These are phyloP conservation scores for Oscheius myriophilus DNA, from an alignment of 2,888 invertebrate genomes.

Conservation along the genomic window DNA sequence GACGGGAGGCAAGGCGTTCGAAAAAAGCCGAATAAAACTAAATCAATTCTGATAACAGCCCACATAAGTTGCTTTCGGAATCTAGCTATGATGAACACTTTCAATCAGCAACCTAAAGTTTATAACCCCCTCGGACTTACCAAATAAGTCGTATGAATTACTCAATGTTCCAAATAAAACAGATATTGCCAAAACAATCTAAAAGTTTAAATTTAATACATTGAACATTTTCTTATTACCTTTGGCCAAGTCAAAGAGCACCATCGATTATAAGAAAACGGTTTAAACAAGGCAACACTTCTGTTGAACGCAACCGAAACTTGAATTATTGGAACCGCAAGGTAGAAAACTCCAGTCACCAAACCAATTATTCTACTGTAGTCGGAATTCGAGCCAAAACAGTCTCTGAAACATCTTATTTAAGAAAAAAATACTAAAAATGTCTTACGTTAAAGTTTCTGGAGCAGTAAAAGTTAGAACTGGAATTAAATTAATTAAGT, in stretches of 20 bases:
- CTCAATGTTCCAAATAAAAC: not conserved
- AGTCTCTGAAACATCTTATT: constrained; percentile 4
- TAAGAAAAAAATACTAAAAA: not conserved
- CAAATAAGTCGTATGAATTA: constrained; percentile 5
- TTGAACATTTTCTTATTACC: not conserved
- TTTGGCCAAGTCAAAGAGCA: not conserved
- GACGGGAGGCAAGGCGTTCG: no score
- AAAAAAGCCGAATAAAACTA: no score
- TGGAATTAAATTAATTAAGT: constrained; percentile 3
- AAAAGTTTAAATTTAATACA: not conserved
- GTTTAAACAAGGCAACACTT: not conserved
- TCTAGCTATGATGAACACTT: no score
- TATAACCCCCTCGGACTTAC: no score
- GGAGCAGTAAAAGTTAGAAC: constrained; percentile 15
- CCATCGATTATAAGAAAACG: not conserved
- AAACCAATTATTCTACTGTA: constrained; percentile 5
- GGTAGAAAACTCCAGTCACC: constrained; percentile 4
- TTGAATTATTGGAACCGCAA: constrained; percentile 5
- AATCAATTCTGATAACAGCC: no score
- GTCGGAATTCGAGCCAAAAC: constrained; percentile 1
- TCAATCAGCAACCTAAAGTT: no score
- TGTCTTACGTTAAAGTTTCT: constrained; percentile 10
- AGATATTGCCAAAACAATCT: constrained; percentile 2
- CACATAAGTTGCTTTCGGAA: no score
- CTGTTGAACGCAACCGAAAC: constrained; percentile 9